These are phyloP conservation scores for Erebia palarica DNA, from an alignment of 2,888 invertebrate genomes.

Conservation along the genomic window DNA sequence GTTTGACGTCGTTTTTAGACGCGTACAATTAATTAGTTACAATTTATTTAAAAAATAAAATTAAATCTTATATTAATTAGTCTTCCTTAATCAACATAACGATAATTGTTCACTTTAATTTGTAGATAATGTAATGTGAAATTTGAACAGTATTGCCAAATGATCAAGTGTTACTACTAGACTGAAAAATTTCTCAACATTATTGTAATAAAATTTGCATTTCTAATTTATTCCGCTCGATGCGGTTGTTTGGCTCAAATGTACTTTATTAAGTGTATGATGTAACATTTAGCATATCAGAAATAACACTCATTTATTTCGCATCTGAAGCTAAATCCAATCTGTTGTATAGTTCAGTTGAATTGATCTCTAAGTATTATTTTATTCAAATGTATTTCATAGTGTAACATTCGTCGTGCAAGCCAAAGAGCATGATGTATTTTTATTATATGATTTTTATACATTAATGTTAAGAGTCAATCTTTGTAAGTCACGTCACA, in stretches of 20 bases:
- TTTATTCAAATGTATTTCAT: slow-evolving; percentile 63
- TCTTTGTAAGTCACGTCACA: slow-evolving; percentile 64
- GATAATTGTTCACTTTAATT: slow-evolving; percentile 61
- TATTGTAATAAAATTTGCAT: slow-evolving; percentile 45
- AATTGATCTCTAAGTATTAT: slow-evolving; percentile 76
- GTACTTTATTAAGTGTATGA: slow-evolving; percentile 44
- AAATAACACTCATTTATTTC: slow-evolving; percentile 50
- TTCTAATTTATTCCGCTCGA: slow-evolving; percentile 43
- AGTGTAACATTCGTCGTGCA: slow-evolving; percentile 76
- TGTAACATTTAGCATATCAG: slow-evolving; percentile 61
- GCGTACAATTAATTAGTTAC: slow-evolving; percentile 24
- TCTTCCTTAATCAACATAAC: slow-evolving; percentile 68
- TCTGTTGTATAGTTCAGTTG: slow-evolving; percentile 64
- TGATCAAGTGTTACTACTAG: slow-evolving; percentile 80
- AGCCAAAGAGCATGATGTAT: slow-evolving; percentile 83
- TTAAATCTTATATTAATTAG: slow-evolving; percentile 52
- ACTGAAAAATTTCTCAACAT: slow-evolving; percentile 61
- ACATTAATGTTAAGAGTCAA: slow-evolving; percentile 73
- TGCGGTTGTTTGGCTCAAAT: slow-evolving; percentile 58
- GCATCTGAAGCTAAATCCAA: slow-evolving; percentile 45
- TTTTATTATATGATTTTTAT: slow-evolving; percentile 78
- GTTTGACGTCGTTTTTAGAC: slow-evolving; percentile 22
- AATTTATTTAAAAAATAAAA: slow-evolving; percentile 32
- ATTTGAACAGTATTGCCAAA: slow-evolving; percentile 79
- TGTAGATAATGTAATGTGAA: slow-evolving; percentile 63